phyloP scores from a whole-genome alignment of 2,797 vertebrate species.

The Silurus aristotelis region DNA sequence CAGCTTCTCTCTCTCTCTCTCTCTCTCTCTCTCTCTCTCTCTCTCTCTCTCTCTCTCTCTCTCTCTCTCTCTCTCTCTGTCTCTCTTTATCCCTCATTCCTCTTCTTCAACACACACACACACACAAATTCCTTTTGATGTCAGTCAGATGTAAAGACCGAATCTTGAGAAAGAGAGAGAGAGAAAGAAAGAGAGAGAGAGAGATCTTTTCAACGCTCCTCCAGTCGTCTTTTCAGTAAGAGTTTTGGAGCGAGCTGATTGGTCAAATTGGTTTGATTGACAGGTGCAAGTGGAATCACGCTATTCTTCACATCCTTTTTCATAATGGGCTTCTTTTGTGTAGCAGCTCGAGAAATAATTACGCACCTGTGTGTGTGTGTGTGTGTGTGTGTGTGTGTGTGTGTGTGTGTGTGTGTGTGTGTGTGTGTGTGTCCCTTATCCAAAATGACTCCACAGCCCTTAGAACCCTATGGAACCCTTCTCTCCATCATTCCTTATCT shows the following conservation, averaged over 20 bases:
- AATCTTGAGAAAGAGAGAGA: conserved; percentile 19
- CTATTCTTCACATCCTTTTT: conserved; percentile 10
- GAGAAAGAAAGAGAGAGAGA: background rate
- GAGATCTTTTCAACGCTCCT: background rate
- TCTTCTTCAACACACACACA: conserved; percentile 3
- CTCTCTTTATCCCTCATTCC: conserved; percentile 1
- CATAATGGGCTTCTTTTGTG: conserved; percentile 10
- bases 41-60: conserved; percentile 12
- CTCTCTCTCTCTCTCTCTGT: background rate
- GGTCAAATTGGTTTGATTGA: conserved; percentile 26
- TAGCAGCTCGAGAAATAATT: conserved; percentile 18
- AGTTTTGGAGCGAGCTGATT: conserved; percentile 21
- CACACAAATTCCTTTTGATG: conserved; percentile 26
- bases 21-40: background rate
- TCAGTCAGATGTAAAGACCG: conserved; percentile 26
- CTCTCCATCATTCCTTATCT: too few species aligned
- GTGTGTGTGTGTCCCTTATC: background rate
- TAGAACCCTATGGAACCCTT: too few species aligned
- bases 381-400: too few species aligned
- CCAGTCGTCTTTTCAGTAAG: conserved; percentile 10
- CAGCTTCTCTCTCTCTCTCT: background rate
- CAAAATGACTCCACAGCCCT: background rate
- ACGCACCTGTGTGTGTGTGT: background rate
- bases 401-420: background rate
- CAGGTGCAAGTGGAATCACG: conserved; percentile 7